A percentile compares a stretch with the other conserved stretches of the same genome.
These are phyloP conservation scores for Eumaeus atala DNA, from an alignment of 1,140 invertebrate species.

Conservation along the genomic window DNA sequence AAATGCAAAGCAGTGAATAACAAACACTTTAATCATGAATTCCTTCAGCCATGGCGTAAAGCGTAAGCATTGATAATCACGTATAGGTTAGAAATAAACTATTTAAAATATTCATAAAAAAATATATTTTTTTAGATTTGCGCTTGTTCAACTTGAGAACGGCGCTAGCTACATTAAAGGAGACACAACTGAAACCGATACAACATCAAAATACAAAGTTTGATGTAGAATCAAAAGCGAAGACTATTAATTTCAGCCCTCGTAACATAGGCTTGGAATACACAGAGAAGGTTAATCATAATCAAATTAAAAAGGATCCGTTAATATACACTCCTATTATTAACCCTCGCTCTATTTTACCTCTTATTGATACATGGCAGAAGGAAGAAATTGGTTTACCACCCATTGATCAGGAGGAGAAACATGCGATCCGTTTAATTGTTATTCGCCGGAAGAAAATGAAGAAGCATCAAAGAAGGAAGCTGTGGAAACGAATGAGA, in stretches of 20 bases:
- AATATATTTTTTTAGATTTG: slow-evolving; percentile 48
- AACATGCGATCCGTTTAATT: slow-evolving; percentile 82
- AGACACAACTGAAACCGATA: slow-evolving; percentile 34
- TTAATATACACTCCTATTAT: slow-evolving; percentile 53
- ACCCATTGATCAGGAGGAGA: slow-evolving; percentile 59
- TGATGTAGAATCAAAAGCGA: slow-evolving; percentile 33
- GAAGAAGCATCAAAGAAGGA: slow-evolving; percentile 88
- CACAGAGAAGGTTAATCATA: slow-evolving; percentile 30
- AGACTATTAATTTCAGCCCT: slow-evolving; percentile 39
- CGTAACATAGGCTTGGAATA: slow-evolving; percentile 49
- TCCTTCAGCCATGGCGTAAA: background rate
- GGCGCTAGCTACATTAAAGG: slow-evolving; percentile 44
- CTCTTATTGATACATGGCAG: slow-evolving; percentile 53
- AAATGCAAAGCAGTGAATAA: slow-evolving; percentile 1
- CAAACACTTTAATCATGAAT: background rate
- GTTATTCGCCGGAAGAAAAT: slow-evolving; percentile 88
- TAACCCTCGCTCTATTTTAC: slow-evolving; percentile 60
- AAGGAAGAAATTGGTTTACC: slow-evolving; percentile 62
- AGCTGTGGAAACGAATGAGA: slow-evolving; percentile 85
- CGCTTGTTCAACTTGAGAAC: slow-evolving; percentile 49
- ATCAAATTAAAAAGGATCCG: slow-evolving; percentile 48
- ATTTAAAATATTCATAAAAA: slow-evolving; percentile 2
- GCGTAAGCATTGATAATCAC: background rate
- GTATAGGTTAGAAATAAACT: slow-evolving; percentile 11
- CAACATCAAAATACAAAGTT: slow-evolving; percentile 16